Base-by-base conservation (phyloP, 2,888 invertebrate species). In the Timandra comae region DNA sequence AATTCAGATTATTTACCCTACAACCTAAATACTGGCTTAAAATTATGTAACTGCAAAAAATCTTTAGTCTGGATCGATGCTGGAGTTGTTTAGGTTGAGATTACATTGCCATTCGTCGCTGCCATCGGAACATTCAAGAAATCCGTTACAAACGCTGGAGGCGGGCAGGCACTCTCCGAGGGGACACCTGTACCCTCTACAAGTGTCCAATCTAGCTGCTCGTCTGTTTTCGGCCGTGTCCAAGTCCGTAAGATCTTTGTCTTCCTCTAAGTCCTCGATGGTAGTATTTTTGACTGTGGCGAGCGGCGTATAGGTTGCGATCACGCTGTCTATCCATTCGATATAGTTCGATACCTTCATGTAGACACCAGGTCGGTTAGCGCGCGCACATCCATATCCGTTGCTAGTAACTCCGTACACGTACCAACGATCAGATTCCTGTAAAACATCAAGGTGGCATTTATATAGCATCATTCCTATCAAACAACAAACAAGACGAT, bases 351-450 rank as follows among this genome's bases (percentile, higher is more conserved):
- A 87, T 6, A 93, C 93, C 71, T 93, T 93, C 0, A 93, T 93
- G 75, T 94, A 94, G 26, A 93, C 93, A 21, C 93, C 93, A 8
- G 93, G 94, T 4, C 93, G 81, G 60, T 91, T 91, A 0, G 93
- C 92, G 43, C 93, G 81, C 0, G 93, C 93, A 67, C 93, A 93
- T 0, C 93, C 93, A 62, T 93, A 93, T 0, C 93, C 93, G 60
- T 93, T 93, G 48, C 93, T 93, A 0, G 93, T 93, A 7, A 94
- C 91, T 6, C 93, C 92, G 62, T 80, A 77, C 36, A 87, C 76
- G 54, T 79, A 85, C 85, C 86, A 86, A 44, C 76, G 71, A 43
- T 78, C 85, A 2, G 77, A 74, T 46, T 86, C 86, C 86, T 87
- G 65, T 2, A 46, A 53, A 26, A n/a, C n/a, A n/a, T n/a, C n/a